These are phyloP conservation scores for Akabosia matsudoensis DNA, from an alignment of 1,140 invertebrate genomes.

Conservation along the genomic window DNA sequence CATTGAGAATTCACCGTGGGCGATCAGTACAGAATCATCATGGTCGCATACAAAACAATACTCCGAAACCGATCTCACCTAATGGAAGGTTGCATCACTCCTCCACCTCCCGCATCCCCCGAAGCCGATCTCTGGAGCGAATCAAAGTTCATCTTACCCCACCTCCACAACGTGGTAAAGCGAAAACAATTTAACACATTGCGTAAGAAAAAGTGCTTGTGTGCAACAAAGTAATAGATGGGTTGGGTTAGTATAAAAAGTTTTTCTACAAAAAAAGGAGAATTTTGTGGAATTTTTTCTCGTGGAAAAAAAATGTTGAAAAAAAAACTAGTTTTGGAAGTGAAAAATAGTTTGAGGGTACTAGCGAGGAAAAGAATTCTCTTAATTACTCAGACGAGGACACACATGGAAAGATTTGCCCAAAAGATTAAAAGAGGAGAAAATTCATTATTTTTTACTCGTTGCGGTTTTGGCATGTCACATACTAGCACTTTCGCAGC, in stretches of 20 bases:
- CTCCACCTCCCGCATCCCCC: conserved; percentile 31
- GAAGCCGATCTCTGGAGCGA: conserved; percentile 46
- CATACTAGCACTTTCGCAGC: no score
- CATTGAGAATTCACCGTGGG: conserved; percentile 85
- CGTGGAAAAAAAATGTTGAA: neutral
- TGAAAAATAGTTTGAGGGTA: no score
- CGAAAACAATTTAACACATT: neutral
- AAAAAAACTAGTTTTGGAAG: no score
- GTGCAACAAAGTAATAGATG: neutral
- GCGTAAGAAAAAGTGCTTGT: neutral
- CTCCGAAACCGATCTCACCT: conserved; percentile 51
- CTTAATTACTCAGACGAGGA: neutral
- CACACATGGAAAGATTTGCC: neutral
- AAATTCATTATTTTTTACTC: neutral
- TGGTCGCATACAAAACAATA: conserved; percentile 53
- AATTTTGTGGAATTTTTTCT: no score
- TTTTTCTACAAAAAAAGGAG: neutral
- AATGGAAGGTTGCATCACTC: conserved; percentile 51
- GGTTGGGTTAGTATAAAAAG: no score
- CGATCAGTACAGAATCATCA: conserved; percentile 54
- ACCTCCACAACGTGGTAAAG: conserved; percentile 54
- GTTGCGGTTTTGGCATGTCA: neutral
- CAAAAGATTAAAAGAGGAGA: neutral
- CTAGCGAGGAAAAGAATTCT: neutral
- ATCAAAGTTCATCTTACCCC: conserved; percentile 49